Percentiles rank a stretch among this genome's conserved stretches.
Evolutionary conservation across 2,797 vertebrate genomes (phyloP).

Genomic region (Erethizon dorsatum): DNA sequence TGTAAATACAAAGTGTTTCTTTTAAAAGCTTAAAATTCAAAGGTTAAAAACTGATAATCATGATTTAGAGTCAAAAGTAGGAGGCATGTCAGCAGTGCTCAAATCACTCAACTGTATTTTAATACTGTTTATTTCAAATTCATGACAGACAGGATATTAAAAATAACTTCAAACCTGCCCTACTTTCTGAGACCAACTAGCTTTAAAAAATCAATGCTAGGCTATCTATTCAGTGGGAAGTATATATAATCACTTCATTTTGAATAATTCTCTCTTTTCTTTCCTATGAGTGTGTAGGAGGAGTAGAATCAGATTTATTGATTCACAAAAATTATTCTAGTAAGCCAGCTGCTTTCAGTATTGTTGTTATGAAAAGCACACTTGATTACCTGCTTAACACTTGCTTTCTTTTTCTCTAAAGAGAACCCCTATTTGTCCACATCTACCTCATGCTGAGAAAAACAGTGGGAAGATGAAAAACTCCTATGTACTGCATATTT

Average conservation of each 20-base stretch:
- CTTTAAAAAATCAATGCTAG: conserved; percentile 71
- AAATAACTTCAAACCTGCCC: conserved; percentile 80
- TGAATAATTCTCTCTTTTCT: conserved; percentile 71
- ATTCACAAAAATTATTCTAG: conserved; percentile 54
- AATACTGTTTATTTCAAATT: conserved; percentile 82
- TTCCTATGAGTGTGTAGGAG: conserved; percentile 47
- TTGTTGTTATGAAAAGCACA: neutral
- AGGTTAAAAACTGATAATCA: conserved; percentile 73
- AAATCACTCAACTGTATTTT: conserved; percentile 80
- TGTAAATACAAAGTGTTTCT: conserved; percentile 69
- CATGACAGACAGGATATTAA: conserved; percentile 81
- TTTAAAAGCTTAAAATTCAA: conserved; percentile 76
- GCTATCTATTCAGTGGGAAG: conserved; percentile 58
- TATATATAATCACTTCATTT: conserved; percentile 74
- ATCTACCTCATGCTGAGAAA: neutral
- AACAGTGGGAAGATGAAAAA: neutral
- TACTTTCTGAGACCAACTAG: conserved; percentile 77
- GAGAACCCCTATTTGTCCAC: neutral
- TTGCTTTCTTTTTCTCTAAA: neutral
- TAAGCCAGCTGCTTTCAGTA: neutral
- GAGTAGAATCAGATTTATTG: conserved; percentile 45
- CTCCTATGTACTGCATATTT: neutral
- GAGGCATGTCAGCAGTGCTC: conserved; percentile 69
- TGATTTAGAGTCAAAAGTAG: conserved; percentile 68
- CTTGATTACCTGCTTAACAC: neutral